A percentile compares a stretch with the other conserved stretches of the same genome.
phyloP scores from a whole-genome alignment of 2,797 vertebrate genomes.

The Streptopelia turtur region DNA sequence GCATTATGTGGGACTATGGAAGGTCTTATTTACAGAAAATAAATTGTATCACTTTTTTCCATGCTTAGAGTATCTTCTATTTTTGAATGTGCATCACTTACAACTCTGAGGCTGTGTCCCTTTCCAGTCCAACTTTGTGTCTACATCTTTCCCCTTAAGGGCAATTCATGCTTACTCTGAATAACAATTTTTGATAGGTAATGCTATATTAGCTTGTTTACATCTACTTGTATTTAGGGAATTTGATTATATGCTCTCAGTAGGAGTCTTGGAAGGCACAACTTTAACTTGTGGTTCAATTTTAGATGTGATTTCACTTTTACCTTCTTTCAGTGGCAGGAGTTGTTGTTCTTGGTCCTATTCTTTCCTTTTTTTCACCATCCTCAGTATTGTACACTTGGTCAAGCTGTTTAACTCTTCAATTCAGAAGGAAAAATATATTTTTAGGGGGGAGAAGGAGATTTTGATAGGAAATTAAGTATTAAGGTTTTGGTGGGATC shows the following conservation, averaged over 20 bases:
- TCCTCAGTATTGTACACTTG: neutral
- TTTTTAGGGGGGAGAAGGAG: neutral
- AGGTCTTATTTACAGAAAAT: neutral
- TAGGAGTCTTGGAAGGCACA: neutral
- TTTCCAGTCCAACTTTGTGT: neutral
- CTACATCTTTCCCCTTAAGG: neutral
- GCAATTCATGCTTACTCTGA: neutral
- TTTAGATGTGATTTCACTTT: neutral
- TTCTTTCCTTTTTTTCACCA: neutral
- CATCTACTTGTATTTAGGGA: neutral
- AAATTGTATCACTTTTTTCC: neutral
- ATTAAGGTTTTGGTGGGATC: neutral
- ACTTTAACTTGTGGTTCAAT: neutral
- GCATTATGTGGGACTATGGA: neutral
- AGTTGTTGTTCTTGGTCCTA: neutral
- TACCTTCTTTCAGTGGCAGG: neutral
- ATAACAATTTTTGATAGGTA: neutral
- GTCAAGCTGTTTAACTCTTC: neutral
- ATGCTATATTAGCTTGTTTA: neutral
- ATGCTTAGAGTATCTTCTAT: neutral
- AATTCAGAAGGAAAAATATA: neutral
- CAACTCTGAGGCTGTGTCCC: neutral
- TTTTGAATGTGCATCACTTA: neutral
- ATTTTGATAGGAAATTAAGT: neutral
- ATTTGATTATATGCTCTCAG: neutral